Evolutionary conservation across 2,888 invertebrate genomes (phyloP), one percentile per base, ranked within the genome.

Genomic region (Coleophora deauratella): DNA sequence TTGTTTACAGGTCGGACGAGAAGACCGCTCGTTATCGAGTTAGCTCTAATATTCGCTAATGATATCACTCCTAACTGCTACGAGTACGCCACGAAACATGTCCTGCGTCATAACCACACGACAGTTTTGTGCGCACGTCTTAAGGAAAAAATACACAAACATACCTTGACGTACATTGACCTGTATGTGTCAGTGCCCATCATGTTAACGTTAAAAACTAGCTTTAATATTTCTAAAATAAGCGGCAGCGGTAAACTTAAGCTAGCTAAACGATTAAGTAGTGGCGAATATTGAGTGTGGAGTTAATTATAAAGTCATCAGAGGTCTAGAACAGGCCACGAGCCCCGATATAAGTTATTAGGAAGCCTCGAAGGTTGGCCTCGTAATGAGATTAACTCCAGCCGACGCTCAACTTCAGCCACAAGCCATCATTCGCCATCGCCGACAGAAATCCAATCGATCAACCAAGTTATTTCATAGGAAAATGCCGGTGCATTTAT

Each of bases 371-470:
- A 52, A 62, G 66, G 59, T 71, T 61, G 71, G 59, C 52, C 55
- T 52, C 58, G 52, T 81, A 81, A 82, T 73, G 59, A 74, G 79
- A 81, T 82, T 80, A 80, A 54, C 61, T 57, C 57, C 51, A 56
- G 61, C 51, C 54, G 61, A 55, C 51, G 57, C 31, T 21, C 21
- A 21, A 6, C 21, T 21, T 21, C 21, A 21, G 21, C 21, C 21
- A 21, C 21, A 21, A 21, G 21, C 21, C 21, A 21, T 21, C 21
- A 21, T 6, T 21, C 21, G 21, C 21, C 21, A 21, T 21, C 21
- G 21, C 21, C 21, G 21, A 6, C 6, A 6, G 21, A 3, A 21
- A 21, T 21, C 21, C 21, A 21, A 21, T 21, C 21, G 21, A 21
- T 21, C 21, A 21, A 21, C 21, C 6, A 4, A 21, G 21, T 21